phyloP scores from a whole-genome alignment of 92 coral and sea anemone genomes.

The Bergia puertoricense region DNA sequence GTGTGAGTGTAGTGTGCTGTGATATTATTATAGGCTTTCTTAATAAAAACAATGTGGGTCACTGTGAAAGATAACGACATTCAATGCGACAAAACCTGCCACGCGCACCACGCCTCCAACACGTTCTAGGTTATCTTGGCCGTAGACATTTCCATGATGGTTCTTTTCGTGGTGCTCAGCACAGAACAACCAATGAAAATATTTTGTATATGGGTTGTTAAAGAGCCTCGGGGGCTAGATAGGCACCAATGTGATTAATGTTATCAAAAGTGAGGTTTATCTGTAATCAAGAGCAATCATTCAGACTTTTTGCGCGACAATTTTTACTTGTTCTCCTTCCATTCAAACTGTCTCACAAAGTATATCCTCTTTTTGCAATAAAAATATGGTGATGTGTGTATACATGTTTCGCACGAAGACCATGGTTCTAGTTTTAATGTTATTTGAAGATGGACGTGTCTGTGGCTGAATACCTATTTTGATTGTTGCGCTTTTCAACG shows the following conservation, averaged over 20 bases:
- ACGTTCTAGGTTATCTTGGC: neutral
- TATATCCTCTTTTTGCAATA: neutral
- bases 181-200: neutral
- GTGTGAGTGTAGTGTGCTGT: too few relatives aligned
- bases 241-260: neutral
- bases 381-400: too few relatives aligned
- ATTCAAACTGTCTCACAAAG: too few relatives aligned
- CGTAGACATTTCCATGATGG: neutral
- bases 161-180: neutral
- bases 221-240: neutral
- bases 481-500: neutral
- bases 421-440: neutral
- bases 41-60: neutral
- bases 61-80: neutral
- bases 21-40: neutral
- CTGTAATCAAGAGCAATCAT: neutral
- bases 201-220: too few relatives aligned
- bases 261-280: neutral
- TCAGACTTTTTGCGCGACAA: neutral
- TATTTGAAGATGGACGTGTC: neutral
- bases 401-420: neutral
- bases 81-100: neutral
- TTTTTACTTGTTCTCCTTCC: neutral
- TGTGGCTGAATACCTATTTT: neutral
- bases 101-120: neutral